phyloP scores from a whole-genome alignment of 2,888 invertebrate species.

The Lomographa bimaculata region DNA sequence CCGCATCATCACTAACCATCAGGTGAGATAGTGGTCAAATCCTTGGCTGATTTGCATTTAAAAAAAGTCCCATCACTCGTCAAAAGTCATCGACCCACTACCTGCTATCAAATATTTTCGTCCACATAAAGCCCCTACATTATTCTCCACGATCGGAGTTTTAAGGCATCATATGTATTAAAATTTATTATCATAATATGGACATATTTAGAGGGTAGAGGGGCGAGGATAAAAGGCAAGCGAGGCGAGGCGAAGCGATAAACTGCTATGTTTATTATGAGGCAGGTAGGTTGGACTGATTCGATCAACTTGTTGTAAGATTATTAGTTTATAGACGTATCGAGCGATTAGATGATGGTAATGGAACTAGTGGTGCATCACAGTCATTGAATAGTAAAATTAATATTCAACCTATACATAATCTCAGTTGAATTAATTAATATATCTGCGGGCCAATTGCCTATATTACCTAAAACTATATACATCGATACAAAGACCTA shows the following conservation, averaged over 20 bases:
- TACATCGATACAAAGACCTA: too few relatives aligned
- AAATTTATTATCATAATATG: slow-evolving; percentile 23
- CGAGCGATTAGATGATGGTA: slow-evolving; percentile 5
- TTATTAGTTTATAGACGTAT: slow-evolving; percentile 10
- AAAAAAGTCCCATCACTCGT: too few relatives aligned
- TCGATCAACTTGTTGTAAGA: not conserved
- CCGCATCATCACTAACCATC: too few relatives aligned
- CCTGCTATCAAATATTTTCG: slow-evolving; percentile 7
- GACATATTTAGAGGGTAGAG: slow-evolving; percentile 18
- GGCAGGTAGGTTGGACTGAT: slow-evolving; percentile 17
- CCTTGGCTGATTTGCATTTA: too few relatives aligned
- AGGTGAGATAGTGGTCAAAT: too few relatives aligned
- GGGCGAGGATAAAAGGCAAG: slow-evolving; percentile 15
- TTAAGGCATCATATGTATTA: slow-evolving; percentile 26
- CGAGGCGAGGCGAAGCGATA: slow-evolving; percentile 12
- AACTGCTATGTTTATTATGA: slow-evolving; percentile 12
- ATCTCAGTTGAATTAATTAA: too few relatives aligned
- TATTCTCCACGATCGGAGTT: slow-evolving; percentile 22
- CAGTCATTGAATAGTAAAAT: too few relatives aligned
- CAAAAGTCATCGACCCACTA: slow-evolving; percentile 11
- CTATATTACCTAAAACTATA: too few relatives aligned
- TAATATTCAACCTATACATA: too few relatives aligned
- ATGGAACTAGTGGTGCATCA: too few relatives aligned
- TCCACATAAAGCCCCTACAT: slow-evolving; percentile 28
- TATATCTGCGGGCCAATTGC: too few relatives aligned